Evolutionary conservation across 2,888 invertebrate species (phyloP).

Genomic region (Leptinotarsa tumamoca): DNA sequence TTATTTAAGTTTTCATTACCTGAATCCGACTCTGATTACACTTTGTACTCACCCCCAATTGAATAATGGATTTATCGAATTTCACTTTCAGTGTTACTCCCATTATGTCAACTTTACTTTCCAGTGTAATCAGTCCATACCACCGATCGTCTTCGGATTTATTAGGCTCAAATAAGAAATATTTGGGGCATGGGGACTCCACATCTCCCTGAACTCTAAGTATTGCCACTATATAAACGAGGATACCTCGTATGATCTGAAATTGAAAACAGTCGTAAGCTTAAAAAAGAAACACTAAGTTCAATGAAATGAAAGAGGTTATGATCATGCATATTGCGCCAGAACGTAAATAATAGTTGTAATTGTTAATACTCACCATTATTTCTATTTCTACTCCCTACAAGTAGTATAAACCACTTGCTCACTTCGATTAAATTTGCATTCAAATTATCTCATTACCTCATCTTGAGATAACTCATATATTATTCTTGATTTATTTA

Average conservation of each 20-base stretch:
- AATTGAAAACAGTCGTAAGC: neutral
- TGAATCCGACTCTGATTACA: neutral
- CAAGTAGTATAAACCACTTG: no score
- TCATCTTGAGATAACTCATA: no score
- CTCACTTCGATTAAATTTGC: neutral
- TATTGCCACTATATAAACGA: slow-evolving; percentile 15
- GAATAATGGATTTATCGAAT: slow-evolving; percentile 71
- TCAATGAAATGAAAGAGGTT: no score
- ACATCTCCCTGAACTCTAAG: slow-evolving; percentile 22
- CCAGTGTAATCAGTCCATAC: slow-evolving; percentile 71
- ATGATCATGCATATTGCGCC: no score
- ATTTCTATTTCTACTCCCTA: no score
- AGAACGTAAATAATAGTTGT: no score
- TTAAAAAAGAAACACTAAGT: no score
- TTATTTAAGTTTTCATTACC: no score
- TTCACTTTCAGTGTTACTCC: slow-evolving; percentile 72
- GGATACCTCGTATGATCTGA: neutral
- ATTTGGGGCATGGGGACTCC: slow-evolving; percentile 33
- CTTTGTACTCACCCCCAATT: slow-evolving; percentile 69
- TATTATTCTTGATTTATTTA: no score
- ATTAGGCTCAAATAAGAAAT: slow-evolving; percentile 35
- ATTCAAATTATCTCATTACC: no score
- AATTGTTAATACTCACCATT: no score
- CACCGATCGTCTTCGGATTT: slow-evolving; percentile 65
- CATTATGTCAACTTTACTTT: slow-evolving; percentile 69